phyloP scores from a whole-genome alignment of 2,113 vertebrate genomes.

The Tympanuchus pallidicinctus region DNA sequence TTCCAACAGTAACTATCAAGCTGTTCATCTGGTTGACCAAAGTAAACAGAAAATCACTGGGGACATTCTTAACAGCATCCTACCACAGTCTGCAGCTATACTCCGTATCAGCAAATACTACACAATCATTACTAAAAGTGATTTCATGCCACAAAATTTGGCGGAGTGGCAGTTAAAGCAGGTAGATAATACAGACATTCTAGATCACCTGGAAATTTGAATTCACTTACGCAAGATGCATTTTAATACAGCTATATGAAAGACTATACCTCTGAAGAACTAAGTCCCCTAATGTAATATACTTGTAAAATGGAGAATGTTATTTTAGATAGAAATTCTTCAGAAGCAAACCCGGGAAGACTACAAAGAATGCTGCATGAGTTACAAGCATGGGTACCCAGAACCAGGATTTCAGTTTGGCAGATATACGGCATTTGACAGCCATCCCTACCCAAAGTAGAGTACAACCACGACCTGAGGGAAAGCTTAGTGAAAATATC shows the following conservation, averaged over 20 bases:
- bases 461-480: neutral
- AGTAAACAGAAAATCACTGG: neutral
- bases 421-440: neutral
- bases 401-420: neutral
- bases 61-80: neutral
- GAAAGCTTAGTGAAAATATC: neutral
- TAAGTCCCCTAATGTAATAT: neutral
- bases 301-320: neutral
- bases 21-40: neutral
- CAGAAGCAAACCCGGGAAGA: neutral
- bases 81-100: neutral
- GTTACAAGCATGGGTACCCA: neutral
- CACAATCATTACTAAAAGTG: neutral
- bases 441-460: neutral
- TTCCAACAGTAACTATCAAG: neutral
- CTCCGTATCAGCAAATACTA: neutral
- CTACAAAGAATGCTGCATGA: neutral
- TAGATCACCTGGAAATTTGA: neutral
- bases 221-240: neutral
- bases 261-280: neutral
- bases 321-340: neutral
- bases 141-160: neutral
- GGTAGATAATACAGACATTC: neutral
- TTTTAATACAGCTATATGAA: neutral
- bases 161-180: neutral